Evolutionary conservation across 2,888 invertebrate genomes (phyloP).

Genomic region (Girardia tigrina): DNA sequence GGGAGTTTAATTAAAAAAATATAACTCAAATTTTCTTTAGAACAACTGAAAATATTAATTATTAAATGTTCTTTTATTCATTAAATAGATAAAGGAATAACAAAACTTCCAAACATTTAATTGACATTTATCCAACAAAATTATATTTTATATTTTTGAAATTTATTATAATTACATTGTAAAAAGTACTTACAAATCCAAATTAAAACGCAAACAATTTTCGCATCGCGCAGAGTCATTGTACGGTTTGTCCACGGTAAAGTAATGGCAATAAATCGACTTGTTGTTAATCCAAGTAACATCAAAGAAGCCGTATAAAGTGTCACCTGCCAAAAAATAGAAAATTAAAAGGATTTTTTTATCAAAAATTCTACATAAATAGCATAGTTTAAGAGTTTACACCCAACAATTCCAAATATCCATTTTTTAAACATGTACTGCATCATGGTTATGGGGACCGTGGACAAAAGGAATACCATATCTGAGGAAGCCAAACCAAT

Average conservation of each 20-base stretch:
- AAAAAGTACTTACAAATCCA: neutral
- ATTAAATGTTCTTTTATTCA: too few relatives aligned
- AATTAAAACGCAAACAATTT: neutral
- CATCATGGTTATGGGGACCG: neutral
- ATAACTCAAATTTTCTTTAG: too few relatives aligned
- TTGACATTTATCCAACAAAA: too few relatives aligned
- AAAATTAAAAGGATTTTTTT: neutral
- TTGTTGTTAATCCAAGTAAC: neutral
- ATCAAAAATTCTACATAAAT: constrained; percentile 1
- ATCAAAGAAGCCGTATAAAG: neutral
- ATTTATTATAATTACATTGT: neutral
- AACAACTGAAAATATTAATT: too few relatives aligned
- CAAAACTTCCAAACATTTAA: too few relatives aligned
- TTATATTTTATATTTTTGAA: too few relatives aligned
- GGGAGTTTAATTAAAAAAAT: too few relatives aligned
- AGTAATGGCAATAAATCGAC: neutral
- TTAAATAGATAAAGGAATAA: too few relatives aligned
- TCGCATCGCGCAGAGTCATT: neutral
- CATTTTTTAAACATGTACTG: constrained; percentile 6
- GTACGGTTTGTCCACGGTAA: constrained; percentile 13
- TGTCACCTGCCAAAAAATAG: neutral
- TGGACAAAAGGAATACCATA: constrained; percentile 2
- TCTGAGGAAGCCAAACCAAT: neutral
- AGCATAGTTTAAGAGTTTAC: neutral
- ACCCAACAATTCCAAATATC: neutral